Base-by-base conservation (phyloP, 1,140 invertebrate genomes). In the Teleopsis dalmanni region DNA sequence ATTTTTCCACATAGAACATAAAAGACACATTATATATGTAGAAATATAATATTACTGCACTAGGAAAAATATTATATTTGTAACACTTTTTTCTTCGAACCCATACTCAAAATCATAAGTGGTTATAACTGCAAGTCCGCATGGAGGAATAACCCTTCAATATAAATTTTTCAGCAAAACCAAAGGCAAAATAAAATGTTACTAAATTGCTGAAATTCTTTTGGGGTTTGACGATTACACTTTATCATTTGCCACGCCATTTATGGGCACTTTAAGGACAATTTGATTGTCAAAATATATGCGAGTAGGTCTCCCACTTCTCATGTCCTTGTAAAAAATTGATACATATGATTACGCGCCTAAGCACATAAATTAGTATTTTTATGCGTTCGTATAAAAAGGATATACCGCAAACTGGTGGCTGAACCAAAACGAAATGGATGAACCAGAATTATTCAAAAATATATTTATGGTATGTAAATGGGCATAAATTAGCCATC, bases 241-340 rank as follows among this genome's bases (percentile, higher is more conserved):
- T 46, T 46, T 46, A 46, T 46, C 44, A 46, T 46, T 46, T 46
- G 13, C 44, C 44, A 46, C 44, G 31, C 44, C 44, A 36, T 46
- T 46, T 46, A 46, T 46, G 29, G 44, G 29, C 44, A 46, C 44
- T 46, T 46, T 46, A 46, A 46, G 44, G 44, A 46, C 44, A 46
- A 34, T 46, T 46, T 46, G 44, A 46, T 46, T 35, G 44, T 25
- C 31, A 22, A 46, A 46, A 31, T 14, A 10, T 22, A 13, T 23
- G n/a, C 31, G 44, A 35, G 29, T 35, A 25, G 8, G n/a, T n/a
- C n/a, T 31, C 9, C 29, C 29, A 31, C 29, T 9, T 31, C 9
- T n/a, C 9, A 9, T 31, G 8, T 9, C 29, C 9, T 31, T 43
- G 41, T 43, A 19, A 43, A 43, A 31, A 29, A 43, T 29, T 7